Evolutionary conservation across 2,113 vertebrate genomes (phyloP).

Genomic region (Sinocyclocheilus maitianheensis): DNA sequence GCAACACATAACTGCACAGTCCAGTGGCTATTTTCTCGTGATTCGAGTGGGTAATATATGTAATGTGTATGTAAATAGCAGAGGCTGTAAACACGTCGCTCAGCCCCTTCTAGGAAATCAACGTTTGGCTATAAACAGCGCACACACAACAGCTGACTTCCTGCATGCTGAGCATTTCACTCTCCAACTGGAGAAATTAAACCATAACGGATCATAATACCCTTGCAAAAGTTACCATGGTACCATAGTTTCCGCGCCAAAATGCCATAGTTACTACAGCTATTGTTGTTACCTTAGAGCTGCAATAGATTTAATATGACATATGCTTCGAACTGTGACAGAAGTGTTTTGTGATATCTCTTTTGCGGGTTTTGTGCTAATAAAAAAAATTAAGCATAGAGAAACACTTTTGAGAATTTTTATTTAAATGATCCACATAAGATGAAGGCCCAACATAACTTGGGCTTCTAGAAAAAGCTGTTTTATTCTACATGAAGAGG

Average conservation of each 20-base stretch:
- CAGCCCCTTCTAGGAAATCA: conserved; percentile 49
- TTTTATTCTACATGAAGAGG: background rate
- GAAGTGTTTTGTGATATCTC: background rate
- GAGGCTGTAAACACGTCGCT: conserved; percentile 8
- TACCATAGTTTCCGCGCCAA: background rate
- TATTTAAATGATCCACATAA: background rate
- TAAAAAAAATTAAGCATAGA: background rate
- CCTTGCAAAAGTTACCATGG: background rate
- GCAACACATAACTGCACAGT: background rate
- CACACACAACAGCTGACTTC: conserved; percentile 18
- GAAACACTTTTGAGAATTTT: background rate
- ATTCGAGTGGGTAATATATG: background rate
- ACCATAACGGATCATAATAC: background rate
- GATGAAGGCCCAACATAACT: background rate
- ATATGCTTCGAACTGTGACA: background rate
- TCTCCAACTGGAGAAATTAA: background rate
- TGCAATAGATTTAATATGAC: background rate
- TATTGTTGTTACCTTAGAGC: background rate
- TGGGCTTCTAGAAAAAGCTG: conserved; percentile 3
- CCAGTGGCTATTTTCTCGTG: background rate
- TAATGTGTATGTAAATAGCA: conserved; percentile 2
- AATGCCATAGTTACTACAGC: background rate
- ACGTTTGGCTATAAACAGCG: conserved; percentile 48
- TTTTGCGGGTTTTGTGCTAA: background rate
- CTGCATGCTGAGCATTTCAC: conserved; percentile 27